Percentiles rank a stretch among this genome's conserved stretches.
Evolutionary conservation across 2,113 vertebrate genomes (phyloP).

Genomic region (Petaurus breviceps): DNA sequence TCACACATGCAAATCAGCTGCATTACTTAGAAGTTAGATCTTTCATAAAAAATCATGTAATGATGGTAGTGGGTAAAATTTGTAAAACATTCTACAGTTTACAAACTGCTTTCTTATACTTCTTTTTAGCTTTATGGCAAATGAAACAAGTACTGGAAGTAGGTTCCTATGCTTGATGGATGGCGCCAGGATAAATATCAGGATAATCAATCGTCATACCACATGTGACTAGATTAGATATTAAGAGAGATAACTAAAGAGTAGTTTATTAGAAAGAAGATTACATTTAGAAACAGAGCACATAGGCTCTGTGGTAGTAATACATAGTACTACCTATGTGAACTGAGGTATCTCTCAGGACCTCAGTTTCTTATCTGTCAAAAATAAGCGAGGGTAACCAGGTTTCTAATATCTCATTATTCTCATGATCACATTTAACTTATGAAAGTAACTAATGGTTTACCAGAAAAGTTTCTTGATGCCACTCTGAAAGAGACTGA

Average conservation of each 20-base stretch:
- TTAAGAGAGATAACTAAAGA: neutral
- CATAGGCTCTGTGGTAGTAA: neutral
- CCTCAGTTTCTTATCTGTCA: too few relatives aligned
- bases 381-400: too few relatives aligned
- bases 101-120: neutral
- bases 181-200: neutral
- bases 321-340: neutral
- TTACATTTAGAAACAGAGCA: neutral
- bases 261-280: neutral
- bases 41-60: neutral
- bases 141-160: neutral
- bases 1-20: neutral
- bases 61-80: neutral
- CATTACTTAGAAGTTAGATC: neutral
- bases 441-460: neutral
- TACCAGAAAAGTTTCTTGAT: constrained; percentile 5
- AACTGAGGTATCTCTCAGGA: neutral
- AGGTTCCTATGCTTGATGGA: neutral
- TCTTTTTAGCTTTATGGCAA: neutral
- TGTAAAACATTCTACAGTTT: neutral
- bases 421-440: too few relatives aligned
- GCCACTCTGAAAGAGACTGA: neutral
- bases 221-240: neutral
- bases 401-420: too few relatives aligned
- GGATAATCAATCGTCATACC: neutral